Evolutionary conservation across 2,888 invertebrate genomes (phyloP), one percentile per base, ranked within the genome.

Genomic region (Toxonevra muliebris): DNA sequence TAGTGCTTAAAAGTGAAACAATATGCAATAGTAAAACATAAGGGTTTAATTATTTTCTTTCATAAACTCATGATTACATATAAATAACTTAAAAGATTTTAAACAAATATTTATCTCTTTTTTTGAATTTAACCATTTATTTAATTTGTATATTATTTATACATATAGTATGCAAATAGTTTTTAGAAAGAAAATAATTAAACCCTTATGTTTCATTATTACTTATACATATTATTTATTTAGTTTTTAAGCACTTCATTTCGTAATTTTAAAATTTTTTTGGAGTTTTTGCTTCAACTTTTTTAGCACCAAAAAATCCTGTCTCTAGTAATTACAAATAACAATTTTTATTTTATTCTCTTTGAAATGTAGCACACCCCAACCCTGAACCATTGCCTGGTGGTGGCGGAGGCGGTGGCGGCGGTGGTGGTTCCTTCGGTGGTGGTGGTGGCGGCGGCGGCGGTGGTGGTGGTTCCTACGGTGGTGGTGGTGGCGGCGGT

Each of bases 401-500:
- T 9, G 70, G 70, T 20, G 72, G 71, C 19, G 71, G 69, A 10
- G 71, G 71, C 12, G 70, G 68, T 17, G 68, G 70, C 10, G 68
- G 68, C 15, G 68, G 70, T n/a, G 70, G 66, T 17, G 61, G 63
- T 43, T 41, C 40, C 1, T 30, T 45, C 10, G 52, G 70, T 3
- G 70, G 69, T 9, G 70, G 70, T 20, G 72, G 71, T 30, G 71
- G 69, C 12, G 71, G 71, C 12, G 70, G 68, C 17, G 68, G 70
- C 10, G 68, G 68, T 15, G 68, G 70, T n/a, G 70, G 66, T 17
- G 61, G 63, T 43, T 41, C 40, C 1, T 30, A 42, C 10, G 52
- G 70, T 3, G 70, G 69, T 9, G 70, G 70, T 20, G 72, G 70
- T 7, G 70, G 70, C 17, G 66, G 69, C 15, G 67, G 70, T 20